Percentiles rank a stretch among this genome's conserved stretches.
Evolutionary conservation across 2,888 invertebrate genomes (phyloP).

Genomic region (Sarcophaga rosellei): DNA sequence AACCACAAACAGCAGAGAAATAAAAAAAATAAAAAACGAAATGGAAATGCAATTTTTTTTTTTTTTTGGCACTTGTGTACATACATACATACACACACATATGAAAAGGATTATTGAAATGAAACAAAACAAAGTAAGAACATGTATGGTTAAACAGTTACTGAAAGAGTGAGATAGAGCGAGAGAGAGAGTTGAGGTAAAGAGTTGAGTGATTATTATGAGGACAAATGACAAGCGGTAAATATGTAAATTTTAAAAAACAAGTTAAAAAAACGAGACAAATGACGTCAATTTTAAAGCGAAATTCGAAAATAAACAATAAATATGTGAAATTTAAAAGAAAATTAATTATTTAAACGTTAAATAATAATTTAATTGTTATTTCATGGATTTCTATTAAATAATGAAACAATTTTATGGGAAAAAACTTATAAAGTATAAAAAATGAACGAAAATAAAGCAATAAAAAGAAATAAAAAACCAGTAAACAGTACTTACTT

Average conservation of each 20-base stretch:
- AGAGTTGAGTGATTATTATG: neutral
- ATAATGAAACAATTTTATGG: neutral
- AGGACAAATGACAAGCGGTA: neutral
- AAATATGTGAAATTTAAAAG: neutral
- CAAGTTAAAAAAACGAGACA: slow-evolving; percentile 3
- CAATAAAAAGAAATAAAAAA: neutral
- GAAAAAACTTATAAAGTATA: neutral
- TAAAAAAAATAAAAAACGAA: slow-evolving; percentile 35
- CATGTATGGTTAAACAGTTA: neutral
- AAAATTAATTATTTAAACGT: neutral
- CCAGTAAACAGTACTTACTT: slow-evolving; percentile 83
- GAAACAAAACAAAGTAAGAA: neutral
- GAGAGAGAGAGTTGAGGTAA: neutral
- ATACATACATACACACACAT: neutral
- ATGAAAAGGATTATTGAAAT: slow-evolving; percentile 15
- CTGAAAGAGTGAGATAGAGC: neutral
- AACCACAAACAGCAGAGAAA: neutral
- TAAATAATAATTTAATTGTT: slow-evolving; percentile 19
- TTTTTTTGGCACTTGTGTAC: neutral
- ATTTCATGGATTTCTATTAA: neutral
- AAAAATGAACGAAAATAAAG: slow-evolving; percentile 5
- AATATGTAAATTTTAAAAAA: neutral
- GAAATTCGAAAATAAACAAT: neutral
- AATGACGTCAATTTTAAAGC: slow-evolving; percentile 35
- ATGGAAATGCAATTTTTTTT: slow-evolving; percentile 34